Percentiles rank a stretch among this genome's conserved stretches.
These are phyloP conservation scores for Drosophila pandora DNA, from an alignment of 1,140 invertebrate genomes.

Conservation along the genomic window DNA sequence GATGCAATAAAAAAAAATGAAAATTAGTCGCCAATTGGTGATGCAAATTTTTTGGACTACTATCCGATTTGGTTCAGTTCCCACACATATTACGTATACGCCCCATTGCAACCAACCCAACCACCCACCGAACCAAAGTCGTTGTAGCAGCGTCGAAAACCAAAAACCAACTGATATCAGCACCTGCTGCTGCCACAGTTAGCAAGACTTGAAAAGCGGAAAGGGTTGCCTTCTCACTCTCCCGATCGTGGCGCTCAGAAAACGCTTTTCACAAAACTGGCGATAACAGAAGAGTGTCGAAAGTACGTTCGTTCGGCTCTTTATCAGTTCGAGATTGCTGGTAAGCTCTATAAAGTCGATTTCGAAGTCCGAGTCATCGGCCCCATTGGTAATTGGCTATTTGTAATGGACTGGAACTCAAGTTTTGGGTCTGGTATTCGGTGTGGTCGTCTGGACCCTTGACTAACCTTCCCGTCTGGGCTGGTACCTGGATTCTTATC, in stretches of 20 bases:
- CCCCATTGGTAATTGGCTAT: neutral
- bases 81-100: constrained; percentile 21
- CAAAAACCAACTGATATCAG: constrained; percentile 68
- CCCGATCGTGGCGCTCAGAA: constrained; percentile 30
- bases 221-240: constrained; percentile 41
- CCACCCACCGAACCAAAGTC: constrained; percentile 29
- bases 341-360: constrained; percentile 7
- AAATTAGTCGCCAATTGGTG: constrained; percentile 47
- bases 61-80: neutral
- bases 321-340: constrained; percentile 48
- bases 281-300: constrained; percentile 15
- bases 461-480: neutral
- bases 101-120: constrained; percentile 12
- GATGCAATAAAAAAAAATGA: constrained; percentile 31
- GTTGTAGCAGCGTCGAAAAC: constrained; percentile 54
- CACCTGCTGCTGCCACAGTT: constrained; percentile 51
- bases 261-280: constrained; percentile 30
- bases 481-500: constrained; percentile 2
- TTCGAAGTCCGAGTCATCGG: constrained; percentile 6
- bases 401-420: constrained; percentile 12
- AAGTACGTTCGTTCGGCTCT: constrained; percentile 16
- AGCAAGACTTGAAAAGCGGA: constrained; percentile 56
- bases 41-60: constrained; percentile 30
- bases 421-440: constrained; percentile 1
- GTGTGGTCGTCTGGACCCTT: constrained; percentile 1